A percentile compares a stretch with the other conserved stretches of the same genome.
phyloP scores from a whole-genome alignment of 1,140 invertebrate genomes.

The Centruroides sculpturatus region DNA sequence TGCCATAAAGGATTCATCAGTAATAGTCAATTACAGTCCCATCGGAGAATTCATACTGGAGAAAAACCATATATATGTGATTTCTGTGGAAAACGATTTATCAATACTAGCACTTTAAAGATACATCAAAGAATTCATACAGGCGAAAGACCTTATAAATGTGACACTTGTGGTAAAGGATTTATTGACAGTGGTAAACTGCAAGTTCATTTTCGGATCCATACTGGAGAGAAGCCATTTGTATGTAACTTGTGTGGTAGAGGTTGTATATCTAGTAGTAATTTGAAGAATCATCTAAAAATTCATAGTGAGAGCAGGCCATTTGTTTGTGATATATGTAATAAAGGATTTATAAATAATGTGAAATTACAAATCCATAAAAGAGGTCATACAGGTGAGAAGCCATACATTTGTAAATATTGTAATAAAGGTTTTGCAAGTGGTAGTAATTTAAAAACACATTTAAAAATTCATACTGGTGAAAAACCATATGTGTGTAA shows the following conservation, averaged over 20 bases:
- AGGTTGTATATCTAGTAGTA: not conserved
- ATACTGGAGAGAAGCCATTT: not conserved
- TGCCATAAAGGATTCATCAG: not conserved
- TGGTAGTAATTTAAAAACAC: no score
- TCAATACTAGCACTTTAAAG: not conserved
- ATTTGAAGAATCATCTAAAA: not conserved
- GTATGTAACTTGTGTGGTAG: slow-evolving; percentile 1
- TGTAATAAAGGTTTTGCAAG: no score
- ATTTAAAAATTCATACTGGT: no score
- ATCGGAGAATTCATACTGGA: slow-evolving; percentile 23
- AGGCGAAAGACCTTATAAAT: not conserved
- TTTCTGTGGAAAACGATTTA: not conserved
- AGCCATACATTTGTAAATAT: no score
- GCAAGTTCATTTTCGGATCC: not conserved
- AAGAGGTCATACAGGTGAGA: no score
- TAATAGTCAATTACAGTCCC: not conserved
- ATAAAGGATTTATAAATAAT: not conserved
- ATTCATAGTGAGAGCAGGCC: not conserved
- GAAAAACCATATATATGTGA: not conserved
- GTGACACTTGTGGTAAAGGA: not conserved
- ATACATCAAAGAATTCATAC: not conserved
- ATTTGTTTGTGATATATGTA: not conserved
- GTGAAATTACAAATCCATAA: no score
- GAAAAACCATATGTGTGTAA: no score
- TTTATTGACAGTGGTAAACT: not conserved